A percentile compares a stretch with the other conserved stretches of the same genome.
These are phyloP conservation scores for Penaeus monodon DNA, from an alignment of 2,888 invertebrate genomes.

Conservation along the genomic window DNA sequence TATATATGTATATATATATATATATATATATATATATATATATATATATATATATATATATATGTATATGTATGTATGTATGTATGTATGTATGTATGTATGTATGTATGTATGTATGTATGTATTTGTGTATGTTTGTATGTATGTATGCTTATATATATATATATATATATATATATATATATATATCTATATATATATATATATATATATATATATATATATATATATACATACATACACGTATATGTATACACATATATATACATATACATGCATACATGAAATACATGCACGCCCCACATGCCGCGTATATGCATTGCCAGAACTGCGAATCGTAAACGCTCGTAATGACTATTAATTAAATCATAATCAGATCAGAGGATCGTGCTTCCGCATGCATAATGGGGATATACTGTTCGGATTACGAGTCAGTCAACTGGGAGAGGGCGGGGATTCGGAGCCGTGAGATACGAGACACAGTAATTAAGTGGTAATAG, in stretches of 20 bases:
- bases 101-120: neutral
- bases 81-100: conserved; percentile 3
- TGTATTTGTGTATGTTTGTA: neutral
- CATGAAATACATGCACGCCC: neutral
- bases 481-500: neutral
- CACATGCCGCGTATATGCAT: neutral
- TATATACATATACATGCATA: neutral
- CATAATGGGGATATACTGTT: conserved; percentile 3
- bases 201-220: neutral
- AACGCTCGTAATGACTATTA: neutral
- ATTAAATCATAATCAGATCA: neutral
- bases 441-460: neutral
- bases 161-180: conserved; percentile 17
- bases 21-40: no score
- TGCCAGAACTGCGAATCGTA: neutral
- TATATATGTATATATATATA: no score
- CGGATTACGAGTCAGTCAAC: neutral
- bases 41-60: conserved; percentile 1
- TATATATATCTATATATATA: neutral
- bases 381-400: neutral
- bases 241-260: neutral
- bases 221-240: neutral
- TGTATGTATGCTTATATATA: conserved; percentile 20
- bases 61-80: conserved; percentile 12
- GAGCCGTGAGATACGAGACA: neutral